phyloP scores from a whole-genome alignment of 2,113 vertebrate genomes.

The Campylomormyrus numenius region DNA sequence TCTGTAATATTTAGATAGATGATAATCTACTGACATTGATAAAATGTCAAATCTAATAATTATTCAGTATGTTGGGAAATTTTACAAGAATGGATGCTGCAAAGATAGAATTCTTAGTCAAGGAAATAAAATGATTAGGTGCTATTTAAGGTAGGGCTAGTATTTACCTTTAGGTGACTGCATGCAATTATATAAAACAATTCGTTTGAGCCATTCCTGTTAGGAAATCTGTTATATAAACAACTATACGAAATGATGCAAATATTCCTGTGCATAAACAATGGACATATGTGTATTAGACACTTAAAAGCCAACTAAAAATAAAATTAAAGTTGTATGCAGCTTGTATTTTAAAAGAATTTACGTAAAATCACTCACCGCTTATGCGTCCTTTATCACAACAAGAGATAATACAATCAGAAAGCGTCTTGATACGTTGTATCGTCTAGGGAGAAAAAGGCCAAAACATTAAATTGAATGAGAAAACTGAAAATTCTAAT shows the following conservation, averaged over 20 bases:
- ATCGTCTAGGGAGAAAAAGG: slow-evolving; percentile 44
- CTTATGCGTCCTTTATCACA: slow-evolving; percentile 50
- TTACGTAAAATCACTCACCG: slow-evolving; percentile 60
- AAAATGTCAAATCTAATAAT: not conserved
- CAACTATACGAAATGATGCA: not conserved
- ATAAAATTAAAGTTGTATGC: not conserved
- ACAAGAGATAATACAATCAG: slow-evolving; percentile 46
- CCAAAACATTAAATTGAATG: slow-evolving; percentile 44
- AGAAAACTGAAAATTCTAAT: slow-evolving; percentile 48
- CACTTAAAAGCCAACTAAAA: not conserved
- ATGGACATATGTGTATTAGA: not conserved
- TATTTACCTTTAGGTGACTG: not conserved
- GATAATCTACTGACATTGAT: not conserved
- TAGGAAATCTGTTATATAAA: not conserved
- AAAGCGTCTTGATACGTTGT: slow-evolving; percentile 47
- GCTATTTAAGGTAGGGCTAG: not conserved
- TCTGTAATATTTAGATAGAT: not conserved
- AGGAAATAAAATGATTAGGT: not conserved
- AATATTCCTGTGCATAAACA: not conserved
- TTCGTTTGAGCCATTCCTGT: not conserved
- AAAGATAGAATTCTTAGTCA: not conserved
- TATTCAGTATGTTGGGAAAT: not conserved
- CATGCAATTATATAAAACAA: not conserved
- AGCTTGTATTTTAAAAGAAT: not conserved
- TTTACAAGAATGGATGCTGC: not conserved